phyloP scores from a whole-genome alignment of 1,140 invertebrate species.

The Brachionus rotundiformis region DNA sequence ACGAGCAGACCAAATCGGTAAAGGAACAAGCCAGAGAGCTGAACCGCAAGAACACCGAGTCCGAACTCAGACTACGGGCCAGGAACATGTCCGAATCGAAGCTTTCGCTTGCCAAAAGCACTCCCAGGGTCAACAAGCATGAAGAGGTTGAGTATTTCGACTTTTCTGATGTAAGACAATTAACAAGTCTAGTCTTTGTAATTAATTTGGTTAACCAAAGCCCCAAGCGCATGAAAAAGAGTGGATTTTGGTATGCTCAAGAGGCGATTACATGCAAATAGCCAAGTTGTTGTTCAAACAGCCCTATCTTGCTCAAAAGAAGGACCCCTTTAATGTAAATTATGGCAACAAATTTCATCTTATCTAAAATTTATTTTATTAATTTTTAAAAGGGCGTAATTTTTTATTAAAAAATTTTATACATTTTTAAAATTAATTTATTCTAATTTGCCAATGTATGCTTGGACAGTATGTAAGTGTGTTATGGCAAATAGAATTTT shows the following conservation, averaged over 20 bases:
- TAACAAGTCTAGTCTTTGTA: neutral
- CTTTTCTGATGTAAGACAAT: conserved; percentile 10
- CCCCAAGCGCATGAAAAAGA: conserved; percentile 29
- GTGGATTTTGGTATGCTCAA: conserved; percentile 42
- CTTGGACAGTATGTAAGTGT: conserved; percentile 49
- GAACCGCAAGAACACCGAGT: conserved; percentile 31
- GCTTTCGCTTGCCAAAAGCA: neutral
- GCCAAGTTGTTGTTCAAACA: conserved; percentile 37
- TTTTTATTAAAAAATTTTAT: neutral
- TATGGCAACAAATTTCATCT: neutral
- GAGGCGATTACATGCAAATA: conserved; percentile 44
- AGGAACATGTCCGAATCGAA: neutral
- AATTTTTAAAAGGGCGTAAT: neutral
- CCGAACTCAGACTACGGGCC: neutral
- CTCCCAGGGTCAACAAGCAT: neutral
- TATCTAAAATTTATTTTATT: neutral
- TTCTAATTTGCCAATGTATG: no score
- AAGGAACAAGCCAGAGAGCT: conserved; percentile 50
- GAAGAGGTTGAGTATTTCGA: conserved; percentile 18
- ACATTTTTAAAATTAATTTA: neutral
- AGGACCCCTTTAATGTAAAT: conserved; percentile 51
- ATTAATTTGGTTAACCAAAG: neutral
- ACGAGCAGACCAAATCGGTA: conserved; percentile 9
- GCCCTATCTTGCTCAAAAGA: conserved; percentile 48
- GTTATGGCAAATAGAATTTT: no score